Evolutionary conservation across 1,140 invertebrate genomes (phyloP), one percentile per base, ranked within the genome.

Genomic region (Nixonia krombeini): DNA sequence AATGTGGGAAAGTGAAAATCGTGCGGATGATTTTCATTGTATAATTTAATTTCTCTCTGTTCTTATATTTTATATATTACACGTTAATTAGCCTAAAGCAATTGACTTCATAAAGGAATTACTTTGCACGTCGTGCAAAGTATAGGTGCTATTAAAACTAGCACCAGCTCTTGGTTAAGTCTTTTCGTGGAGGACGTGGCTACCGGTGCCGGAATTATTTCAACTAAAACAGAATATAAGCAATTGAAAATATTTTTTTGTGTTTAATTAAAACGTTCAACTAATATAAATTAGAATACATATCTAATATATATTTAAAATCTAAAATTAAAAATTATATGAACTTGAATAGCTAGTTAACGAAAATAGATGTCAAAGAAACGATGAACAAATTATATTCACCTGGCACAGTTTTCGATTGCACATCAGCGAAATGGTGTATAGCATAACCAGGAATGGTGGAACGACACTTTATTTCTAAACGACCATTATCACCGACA

Each of bases 391-490:
- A 21, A 21, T 21, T 2, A 21, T 21, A 3, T 49, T 56, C 85
- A 92, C 91, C 90, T 62, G 86, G 82, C 40, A 91, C 87, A 9
- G 89, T 90, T 68, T 88, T 86, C 53, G 88, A 90, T 73, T 88
- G 89, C 25, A 89, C 84, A 78, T 93, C 91, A 15, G 91, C 91
- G 70, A 89, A 92, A 25, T 86, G 86, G 40, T 87, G 78, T 13
- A 83, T 88, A 1, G 89, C 85, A 42, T 90, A 90, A 61, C 88
- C 88, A 0, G 91, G 91, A 75, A 93, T 93, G 28, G 91, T 92
- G 45, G 90, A 88, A 35, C 90, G 83, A 68, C 91, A 93, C 46
- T 89, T 91, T 49, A 93, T 87, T 55, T 89, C 87, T 37, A 92
- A 85, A 38, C 86, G 85, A 29, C 90, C 89, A 73, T 91, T 90